phyloP scores from a whole-genome alignment of 2,888 invertebrate genomes.

The Labia minor region DNA sequence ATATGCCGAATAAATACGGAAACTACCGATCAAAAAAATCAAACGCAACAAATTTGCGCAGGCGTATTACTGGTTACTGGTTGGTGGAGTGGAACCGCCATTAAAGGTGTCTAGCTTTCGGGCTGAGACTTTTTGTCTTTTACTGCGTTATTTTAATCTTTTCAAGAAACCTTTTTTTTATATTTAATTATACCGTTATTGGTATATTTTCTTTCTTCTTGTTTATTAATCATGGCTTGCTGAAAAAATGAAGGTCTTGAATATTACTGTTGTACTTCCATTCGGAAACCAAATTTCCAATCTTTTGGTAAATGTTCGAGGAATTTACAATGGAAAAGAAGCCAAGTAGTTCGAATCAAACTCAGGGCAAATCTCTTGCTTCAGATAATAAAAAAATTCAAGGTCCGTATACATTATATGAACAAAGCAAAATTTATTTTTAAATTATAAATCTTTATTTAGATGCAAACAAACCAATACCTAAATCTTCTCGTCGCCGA shows the following conservation, averaged over 20 bases:
- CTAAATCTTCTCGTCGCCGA: constrained; percentile 52
- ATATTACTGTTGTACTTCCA: constrained; percentile 57
- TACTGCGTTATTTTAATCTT: neutral
- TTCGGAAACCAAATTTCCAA: constrained; percentile 56
- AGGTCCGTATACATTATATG: too few species aligned
- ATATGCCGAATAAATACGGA: neutral
- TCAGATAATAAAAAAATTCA: constrained; percentile 64
- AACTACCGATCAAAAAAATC: neutral
- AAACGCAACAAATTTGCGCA: neutral
- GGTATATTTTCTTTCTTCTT: constrained; percentile 21
- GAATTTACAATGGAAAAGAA: constrained; percentile 67
- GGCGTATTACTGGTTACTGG: neutral
- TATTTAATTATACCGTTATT: constrained; percentile 14
- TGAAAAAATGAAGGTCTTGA: constrained; percentile 65
- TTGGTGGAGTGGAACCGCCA: neutral
- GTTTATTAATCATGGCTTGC: constrained; percentile 53
- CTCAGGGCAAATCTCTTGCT: constrained; percentile 56
- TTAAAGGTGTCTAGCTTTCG: neutral
- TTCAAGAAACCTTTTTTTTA: neutral
- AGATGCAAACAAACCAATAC: constrained; percentile 48
- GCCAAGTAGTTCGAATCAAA: constrained; percentile 54
- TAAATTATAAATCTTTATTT: constrained; percentile 33
- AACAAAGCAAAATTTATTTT: too few species aligned
- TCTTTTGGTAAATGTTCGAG: constrained; percentile 43
- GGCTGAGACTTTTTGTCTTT: neutral